Base-by-base conservation (phyloP, 2,888 invertebrate species). In the Oithona nana region DNA sequence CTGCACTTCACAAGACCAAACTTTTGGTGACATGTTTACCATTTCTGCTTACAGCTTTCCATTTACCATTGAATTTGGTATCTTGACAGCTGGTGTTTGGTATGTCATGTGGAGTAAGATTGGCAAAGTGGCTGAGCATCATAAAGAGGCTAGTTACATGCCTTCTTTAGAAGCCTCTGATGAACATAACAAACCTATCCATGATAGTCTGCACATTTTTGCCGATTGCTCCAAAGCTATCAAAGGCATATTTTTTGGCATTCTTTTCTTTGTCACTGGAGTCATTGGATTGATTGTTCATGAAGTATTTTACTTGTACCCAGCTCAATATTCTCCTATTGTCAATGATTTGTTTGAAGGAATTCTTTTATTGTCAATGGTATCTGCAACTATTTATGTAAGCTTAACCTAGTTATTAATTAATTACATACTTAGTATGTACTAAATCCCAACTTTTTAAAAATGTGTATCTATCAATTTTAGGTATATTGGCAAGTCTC, bases 41-140 rank as follows among this genome's bases (percentile, higher is more conserved):
- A 80, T 82, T 68, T 82, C 84, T 1, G 84, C 85, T 0, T 86
- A 86, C 70, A 74, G 86, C 20, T 86, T 83, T 69, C 86, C 86
- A 0, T 86, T 86, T 71, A 83, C 82, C 66, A 83, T 86, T 29
- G 83, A 86, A 72, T 86, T 83, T 73, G 84, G 83, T 72, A 83
- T 86, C 69, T 78, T 86, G 64, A 81, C 84, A 63, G 84, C 84
- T 67, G 84, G 83, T 24, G 78, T 84, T 28, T 79, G 83, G 68
- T 83, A 80, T 70, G 80, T 84, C 55, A 81, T 86, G 67, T 86
- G 84, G 84, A 78, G 78, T 67, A 82, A 83, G 69, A 81, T 86
- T 63, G 83, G 83, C 4, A 75, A 78, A 64, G 69, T 67, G 52
- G 68, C 69, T 60, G 66, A 68, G 24, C 66, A 66, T 64, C 61